Percentiles rank a stretch among this genome's conserved stretches.
phyloP scores from a whole-genome alignment of 2,113 vertebrate genomes.

The Catagonus wagneri region DNA sequence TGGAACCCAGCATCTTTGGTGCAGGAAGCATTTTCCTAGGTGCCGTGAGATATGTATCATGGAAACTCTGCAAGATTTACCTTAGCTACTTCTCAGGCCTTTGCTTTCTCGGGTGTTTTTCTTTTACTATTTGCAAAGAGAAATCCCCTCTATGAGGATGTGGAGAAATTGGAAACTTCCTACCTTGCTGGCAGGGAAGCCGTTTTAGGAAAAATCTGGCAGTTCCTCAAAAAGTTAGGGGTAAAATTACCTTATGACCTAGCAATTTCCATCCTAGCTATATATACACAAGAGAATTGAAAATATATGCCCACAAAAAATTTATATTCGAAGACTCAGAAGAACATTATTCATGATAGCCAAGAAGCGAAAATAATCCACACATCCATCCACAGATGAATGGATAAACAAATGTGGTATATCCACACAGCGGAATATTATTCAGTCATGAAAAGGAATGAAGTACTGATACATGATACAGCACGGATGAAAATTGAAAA shows the following conservation, averaged over 20 bases:
- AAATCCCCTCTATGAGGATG: background rate
- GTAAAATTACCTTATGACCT: background rate
- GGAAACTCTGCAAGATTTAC: background rate
- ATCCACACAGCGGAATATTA: background rate
- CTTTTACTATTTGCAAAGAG: conserved; percentile 1
- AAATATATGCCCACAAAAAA: background rate
- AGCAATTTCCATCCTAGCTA: background rate
- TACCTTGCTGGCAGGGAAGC: background rate
- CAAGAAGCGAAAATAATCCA: background rate
- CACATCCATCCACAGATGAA: background rate
- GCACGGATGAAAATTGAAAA: background rate
- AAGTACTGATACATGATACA: background rate
- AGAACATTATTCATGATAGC: background rate
- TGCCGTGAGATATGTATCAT: background rate
- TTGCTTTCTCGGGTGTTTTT: background rate
- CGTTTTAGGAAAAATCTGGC: background rate
- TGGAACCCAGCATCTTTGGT: fast-evolving
- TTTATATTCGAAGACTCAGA: background rate
- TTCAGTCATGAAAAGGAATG: background rate
- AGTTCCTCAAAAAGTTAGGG: background rate
- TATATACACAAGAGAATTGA: background rate
- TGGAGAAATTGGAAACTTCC: background rate
- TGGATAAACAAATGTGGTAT: background rate
- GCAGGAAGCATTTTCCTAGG: background rate
- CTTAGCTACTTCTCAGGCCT: background rate